Evolutionary conservation across 2,797 vertebrate genomes (phyloP).

Genomic region (Thripadectes ignobilis): DNA sequence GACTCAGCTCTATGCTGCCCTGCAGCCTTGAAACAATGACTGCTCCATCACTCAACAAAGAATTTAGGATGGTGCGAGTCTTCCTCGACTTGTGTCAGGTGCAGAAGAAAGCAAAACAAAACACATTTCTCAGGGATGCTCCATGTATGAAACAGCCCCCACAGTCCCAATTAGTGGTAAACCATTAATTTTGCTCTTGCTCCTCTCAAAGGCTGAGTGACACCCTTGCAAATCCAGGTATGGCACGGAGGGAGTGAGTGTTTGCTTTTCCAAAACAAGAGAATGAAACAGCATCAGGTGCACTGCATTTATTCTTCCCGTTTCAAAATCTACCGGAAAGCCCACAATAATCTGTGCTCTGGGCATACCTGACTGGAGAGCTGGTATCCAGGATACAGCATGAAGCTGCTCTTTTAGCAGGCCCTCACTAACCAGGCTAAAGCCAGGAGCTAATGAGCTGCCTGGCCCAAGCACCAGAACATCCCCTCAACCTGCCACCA

Average conservation of each 20-base stretch:
- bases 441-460: slow-evolving; percentile 76
- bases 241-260: not conserved
- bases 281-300: not conserved
- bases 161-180: not conserved
- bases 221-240: not conserved
- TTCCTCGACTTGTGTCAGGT: not conserved
- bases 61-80: not conserved
- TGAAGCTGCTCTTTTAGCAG: slow-evolving; percentile 78
- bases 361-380: slow-evolving; percentile 73
- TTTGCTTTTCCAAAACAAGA: slow-evolving; percentile 48
- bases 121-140: not conserved
- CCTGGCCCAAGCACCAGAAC: slow-evolving; percentile 58
- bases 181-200: slow-evolving; percentile 1
- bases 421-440: slow-evolving; percentile 69
- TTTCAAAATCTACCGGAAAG: slow-evolving; percentile 71
- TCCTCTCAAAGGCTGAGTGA: slow-evolving; percentile 7
- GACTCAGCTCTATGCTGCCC: not conserved
- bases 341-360: slow-evolving; percentile 72
- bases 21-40: slow-evolving; percentile 30
- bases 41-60: slow-evolving; percentile 25
- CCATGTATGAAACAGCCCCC: not conserved
- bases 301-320: slow-evolving; percentile 38
- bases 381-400: slow-evolving; percentile 85
- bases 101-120: not conserved
- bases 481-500: slow-evolving; percentile 14